Conservation (phyloP, 2,113 vertebrate species). For the Passer domesticus region DNA sequence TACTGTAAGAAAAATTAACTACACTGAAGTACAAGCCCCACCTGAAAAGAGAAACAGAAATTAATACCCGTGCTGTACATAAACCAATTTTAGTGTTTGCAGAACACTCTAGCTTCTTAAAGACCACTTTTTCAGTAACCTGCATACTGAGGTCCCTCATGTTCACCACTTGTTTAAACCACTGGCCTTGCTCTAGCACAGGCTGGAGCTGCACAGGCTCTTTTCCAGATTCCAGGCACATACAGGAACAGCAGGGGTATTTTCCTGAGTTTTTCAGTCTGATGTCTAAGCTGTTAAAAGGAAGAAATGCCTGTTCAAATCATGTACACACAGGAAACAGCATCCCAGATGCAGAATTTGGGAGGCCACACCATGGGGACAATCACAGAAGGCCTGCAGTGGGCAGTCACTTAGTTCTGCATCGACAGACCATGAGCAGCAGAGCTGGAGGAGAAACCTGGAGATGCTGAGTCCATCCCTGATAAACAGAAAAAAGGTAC, state of each 20-base stretch:
- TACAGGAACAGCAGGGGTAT: neutral
- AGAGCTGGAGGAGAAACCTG: neutral
- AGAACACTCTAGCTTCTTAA: neutral
- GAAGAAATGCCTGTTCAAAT: neutral
- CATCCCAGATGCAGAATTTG: neutral
- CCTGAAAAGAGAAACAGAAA: neutral
- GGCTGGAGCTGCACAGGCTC: neutral
- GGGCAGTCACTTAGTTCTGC: neutral
- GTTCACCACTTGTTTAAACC: neutral
- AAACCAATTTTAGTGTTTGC: neutral
- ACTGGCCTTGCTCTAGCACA: neutral
- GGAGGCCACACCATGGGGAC: neutral
- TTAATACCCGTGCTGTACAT: neutral
- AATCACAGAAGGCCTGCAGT: neutral
- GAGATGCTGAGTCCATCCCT: conserved; percentile 5
- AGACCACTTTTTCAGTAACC: neutral
- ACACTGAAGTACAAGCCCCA: neutral
- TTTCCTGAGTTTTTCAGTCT: neutral
- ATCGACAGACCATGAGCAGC: neutral
- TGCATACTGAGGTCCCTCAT: neutral
- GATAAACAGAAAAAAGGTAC: neutral
- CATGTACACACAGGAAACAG: neutral
- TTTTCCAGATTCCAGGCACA: neutral
- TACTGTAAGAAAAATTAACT: neutral
- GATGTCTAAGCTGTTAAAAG: neutral